Evolutionary conservation across 2,113 vertebrate species (phyloP), one percentile per base, ranked within the genome.

Genomic region (Copsychus sechellarum): DNA sequence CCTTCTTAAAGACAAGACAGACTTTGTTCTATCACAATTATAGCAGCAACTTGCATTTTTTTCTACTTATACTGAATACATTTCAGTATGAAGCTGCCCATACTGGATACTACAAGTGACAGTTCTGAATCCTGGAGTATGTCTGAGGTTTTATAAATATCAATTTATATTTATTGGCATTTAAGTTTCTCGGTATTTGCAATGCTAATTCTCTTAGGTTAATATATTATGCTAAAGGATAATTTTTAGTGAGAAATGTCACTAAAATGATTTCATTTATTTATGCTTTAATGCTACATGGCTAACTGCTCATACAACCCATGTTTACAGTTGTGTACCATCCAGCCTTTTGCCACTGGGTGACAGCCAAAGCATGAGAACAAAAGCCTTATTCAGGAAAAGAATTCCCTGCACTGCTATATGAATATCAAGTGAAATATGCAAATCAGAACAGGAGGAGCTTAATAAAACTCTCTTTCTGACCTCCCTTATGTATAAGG

Each of bases 291-390:
- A 76, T 60, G 53, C 56, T 93, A 78, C 77, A 92, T 50, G 80
- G 73, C 81, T 95, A 90, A 88, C 90, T 69, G 79, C 93, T 97
- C 73, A 67, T 48, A 81, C 56, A 94, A 74, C 19, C 79, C 81
- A 91, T 95, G 95, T 96, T 97, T 97, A 97, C 12, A 14, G 93
- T 88, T 93, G 90, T 94, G 95, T 95, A 96, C 95, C 97, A 96
- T 96, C 96, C 91, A 96, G 94, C 83, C 95, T 97, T 93, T 96
- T 96, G 93, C 97, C 97, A 96, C 97, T 97, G 97, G 94, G 97
- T 97, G 96, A 96, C 96, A 96, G 97, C 97, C 97, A 97, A 97
- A 93, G 94, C 96, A 97, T 95, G 91, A 92, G 96, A 97, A 97
- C 94, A 97, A 97, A 96, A 95, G 82, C 34, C 82, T 71, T 91